A percentile compares a stretch with the other conserved stretches of the same genome.
These are phyloP conservation scores for Automeris io DNA, from an alignment of 2,888 invertebrate genomes.

Conservation along the genomic window DNA sequence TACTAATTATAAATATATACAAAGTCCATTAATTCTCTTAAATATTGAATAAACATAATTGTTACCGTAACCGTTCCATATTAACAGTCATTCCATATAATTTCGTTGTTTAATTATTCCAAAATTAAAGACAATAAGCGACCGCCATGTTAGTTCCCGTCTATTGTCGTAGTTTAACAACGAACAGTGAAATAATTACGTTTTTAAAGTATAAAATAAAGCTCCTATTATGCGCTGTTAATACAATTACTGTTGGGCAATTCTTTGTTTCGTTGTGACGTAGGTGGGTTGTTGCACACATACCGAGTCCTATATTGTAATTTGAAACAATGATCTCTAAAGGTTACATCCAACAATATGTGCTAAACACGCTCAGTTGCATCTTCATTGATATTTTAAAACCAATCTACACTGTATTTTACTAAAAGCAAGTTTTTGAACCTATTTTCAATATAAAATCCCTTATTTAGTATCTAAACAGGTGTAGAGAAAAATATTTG, in stretches of 20 bases:
- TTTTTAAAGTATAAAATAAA: conserved; percentile 64
- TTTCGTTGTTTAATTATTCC: conserved; percentile 49
- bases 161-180: conserved; percentile 63
- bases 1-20: conserved; percentile 19
- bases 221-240: conserved; percentile 49
- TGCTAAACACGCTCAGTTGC: neutral
- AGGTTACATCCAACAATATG: no score
- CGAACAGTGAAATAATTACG: conserved; percentile 60
- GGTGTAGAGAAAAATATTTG: no score
- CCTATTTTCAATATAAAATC: no score
- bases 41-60: conserved; percentile 65
- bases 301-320: conserved; percentile 7
- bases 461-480: no score
- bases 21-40: conserved; percentile 27
- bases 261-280: conserved; percentile 32
- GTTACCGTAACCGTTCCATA: conserved; percentile 39
- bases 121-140: conserved; percentile 59
- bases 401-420: neutral
- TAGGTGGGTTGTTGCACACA: conserved; percentile 4
- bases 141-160: conserved; percentile 55
- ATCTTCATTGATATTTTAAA: conserved; percentile 2
- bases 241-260: conserved; percentile 69
- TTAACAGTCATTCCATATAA: conserved; percentile 47
- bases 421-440: neutral
- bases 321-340: conserved; percentile 5